phyloP scores from a whole-genome alignment of 2,113 vertebrate species.

The Vidua macroura region DNA sequence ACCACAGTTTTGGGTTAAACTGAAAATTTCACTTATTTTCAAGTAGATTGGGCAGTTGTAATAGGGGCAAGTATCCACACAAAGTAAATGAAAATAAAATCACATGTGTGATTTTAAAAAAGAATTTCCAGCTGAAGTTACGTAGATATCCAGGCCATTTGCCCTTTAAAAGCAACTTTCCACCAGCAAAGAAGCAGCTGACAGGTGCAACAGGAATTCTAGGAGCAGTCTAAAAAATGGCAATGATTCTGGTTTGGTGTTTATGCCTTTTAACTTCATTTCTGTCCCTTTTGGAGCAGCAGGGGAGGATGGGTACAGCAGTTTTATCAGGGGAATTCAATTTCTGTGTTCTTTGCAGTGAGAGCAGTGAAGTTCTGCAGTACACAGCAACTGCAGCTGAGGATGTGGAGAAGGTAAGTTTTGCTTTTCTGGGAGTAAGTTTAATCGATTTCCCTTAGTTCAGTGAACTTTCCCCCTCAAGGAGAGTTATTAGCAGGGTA shows the following conservation, averaged over 20 bases:
- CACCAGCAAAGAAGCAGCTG: background rate
- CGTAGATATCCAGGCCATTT: background rate
- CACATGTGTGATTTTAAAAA: accelerated
- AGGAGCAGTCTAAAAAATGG: background rate
- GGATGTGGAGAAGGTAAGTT: slow-evolving; percentile 80
- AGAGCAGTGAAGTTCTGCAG: slow-evolving; percentile 78
- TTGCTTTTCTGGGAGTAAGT: background rate
- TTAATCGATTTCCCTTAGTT: background rate
- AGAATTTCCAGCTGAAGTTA: background rate
- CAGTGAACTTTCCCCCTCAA: background rate
- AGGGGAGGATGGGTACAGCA: background rate
- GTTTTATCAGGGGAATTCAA: background rate
- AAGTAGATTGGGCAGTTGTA: background rate
- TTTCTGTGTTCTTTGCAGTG: slow-evolving; percentile 68
- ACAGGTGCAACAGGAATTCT: background rate
- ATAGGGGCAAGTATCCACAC: background rate
- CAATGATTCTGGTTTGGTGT: background rate
- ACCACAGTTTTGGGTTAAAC: background rate
- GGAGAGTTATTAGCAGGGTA: background rate
- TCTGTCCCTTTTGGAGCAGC: background rate
- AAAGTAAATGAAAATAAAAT: background rate
- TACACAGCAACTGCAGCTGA: slow-evolving; percentile 72
- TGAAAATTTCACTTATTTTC: background rate
- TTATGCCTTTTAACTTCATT: background rate
- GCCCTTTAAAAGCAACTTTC: background rate